A percentile compares a stretch with the other conserved stretches of the same genome.
phyloP scores from a whole-genome alignment of 2,797 vertebrate genomes.

The Gymnothorax reevesii region DNA sequence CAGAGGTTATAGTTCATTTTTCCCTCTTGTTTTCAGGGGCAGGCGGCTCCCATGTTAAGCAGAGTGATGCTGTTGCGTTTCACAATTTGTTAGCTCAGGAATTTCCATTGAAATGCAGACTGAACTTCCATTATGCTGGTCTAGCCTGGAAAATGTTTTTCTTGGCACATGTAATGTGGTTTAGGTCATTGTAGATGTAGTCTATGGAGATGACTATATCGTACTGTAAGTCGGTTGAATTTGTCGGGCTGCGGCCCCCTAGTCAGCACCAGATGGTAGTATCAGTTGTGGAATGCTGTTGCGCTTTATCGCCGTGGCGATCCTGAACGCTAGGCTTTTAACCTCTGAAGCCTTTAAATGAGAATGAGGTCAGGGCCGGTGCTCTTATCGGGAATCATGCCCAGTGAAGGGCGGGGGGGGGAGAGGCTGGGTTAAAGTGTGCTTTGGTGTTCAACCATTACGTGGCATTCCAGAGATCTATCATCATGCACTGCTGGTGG shows the following conservation, averaged over 20 bases:
- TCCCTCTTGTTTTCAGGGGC: background rate
- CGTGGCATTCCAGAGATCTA: background rate
- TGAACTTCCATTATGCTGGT: background rate
- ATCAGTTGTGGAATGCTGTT: background rate
- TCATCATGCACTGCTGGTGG: background rate
- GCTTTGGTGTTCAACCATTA: background rate
- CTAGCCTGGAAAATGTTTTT: background rate
- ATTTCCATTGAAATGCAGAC: background rate
- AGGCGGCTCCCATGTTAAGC: background rate
- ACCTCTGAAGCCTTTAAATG: background rate
- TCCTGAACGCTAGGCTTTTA: background rate
- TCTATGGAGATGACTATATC: background rate
- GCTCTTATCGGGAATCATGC: slow-evolving; percentile 7
- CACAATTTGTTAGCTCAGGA: background rate
- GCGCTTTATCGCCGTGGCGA: background rate
- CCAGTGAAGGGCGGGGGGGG: background rate
- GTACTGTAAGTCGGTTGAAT: background rate
- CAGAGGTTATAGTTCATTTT: background rate
- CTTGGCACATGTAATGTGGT: background rate
- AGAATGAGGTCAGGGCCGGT: background rate
- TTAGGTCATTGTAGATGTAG: background rate
- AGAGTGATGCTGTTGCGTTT: too few species aligned
- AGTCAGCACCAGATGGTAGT: background rate
- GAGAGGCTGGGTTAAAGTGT: background rate
- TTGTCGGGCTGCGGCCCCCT: background rate